Conservation (phyloP, 2,797 vertebrate genomes). For the Chaetodon trifasciatus region DNA sequence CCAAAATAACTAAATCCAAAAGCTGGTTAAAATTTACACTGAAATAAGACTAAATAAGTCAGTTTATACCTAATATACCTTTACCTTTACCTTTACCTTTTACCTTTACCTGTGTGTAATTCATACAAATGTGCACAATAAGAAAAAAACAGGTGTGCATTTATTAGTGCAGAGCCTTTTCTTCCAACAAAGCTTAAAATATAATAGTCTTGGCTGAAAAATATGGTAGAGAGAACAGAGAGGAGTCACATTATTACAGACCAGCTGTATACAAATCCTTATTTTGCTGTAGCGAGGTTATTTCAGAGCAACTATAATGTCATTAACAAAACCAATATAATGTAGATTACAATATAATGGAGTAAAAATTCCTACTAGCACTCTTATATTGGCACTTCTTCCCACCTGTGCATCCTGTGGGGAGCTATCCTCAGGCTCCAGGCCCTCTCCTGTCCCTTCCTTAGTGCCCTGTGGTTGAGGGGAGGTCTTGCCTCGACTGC, state of each 20-base stretch:
- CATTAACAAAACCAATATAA: not conserved
- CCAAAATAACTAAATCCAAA: conserved; percentile 9
- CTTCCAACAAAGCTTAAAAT: not conserved
- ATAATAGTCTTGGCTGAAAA: not conserved
- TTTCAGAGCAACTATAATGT: not conserved
- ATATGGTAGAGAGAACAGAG: not conserved
- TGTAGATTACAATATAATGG: not conserved
- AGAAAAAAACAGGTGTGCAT: not conserved
- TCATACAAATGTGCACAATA: not conserved
- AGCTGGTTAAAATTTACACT: not conserved
- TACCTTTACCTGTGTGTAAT: not conserved
- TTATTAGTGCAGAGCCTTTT: not conserved
- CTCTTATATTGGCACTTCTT: not conserved
- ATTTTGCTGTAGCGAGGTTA: not conserved
- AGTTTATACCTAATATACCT: not conserved
- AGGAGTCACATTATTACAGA: not conserved
- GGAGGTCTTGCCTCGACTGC: conserved; percentile 90
- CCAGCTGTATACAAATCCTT: not conserved
- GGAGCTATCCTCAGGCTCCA: conserved; percentile 89
- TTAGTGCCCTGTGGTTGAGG: conserved; percentile 89
- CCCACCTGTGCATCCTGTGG: conserved; percentile 93
- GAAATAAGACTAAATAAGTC: not conserved
- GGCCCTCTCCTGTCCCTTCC: conserved; percentile 89
- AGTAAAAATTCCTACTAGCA: not conserved
- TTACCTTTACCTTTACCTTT: no score